Evolutionary conservation across 2,888 invertebrate genomes (phyloP).

Genomic region (Lordiphosa fenestrarum): DNA sequence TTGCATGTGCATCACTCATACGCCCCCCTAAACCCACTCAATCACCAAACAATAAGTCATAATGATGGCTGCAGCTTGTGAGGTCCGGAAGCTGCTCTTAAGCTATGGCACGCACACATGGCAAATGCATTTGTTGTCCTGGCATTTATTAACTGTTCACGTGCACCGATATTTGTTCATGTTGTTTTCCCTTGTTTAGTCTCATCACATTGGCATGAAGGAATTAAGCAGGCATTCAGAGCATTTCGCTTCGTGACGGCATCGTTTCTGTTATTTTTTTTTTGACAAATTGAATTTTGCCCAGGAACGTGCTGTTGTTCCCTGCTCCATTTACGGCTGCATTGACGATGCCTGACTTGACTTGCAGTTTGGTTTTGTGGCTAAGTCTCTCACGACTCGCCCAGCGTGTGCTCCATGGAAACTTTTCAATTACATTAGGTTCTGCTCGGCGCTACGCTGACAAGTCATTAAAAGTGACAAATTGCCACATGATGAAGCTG

Average conservation of each 20-base stretch:
- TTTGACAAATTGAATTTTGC: slow-evolving; percentile 74
- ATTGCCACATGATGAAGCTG: slow-evolving; percentile 39
- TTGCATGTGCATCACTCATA: no score
- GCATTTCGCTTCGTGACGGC: slow-evolving; percentile 66
- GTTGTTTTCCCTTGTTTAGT: slow-evolving; percentile 15
- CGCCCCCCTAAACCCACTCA: no score
- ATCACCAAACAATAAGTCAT: no score
- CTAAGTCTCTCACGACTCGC: slow-evolving; percentile 9
- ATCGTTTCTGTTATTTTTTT: slow-evolving; percentile 36
- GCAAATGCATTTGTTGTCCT: slow-evolving; percentile 53
- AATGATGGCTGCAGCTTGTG: no score
- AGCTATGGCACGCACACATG: slow-evolving; percentile 54
- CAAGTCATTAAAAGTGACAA: slow-evolving; percentile 72
- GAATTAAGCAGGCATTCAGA: slow-evolving; percentile 73
- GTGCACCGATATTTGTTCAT: slow-evolving; percentile 45
- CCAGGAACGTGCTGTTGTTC: slow-evolving; percentile 67
- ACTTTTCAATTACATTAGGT: slow-evolving; percentile 71
- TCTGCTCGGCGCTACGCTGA: slow-evolving; percentile 59
- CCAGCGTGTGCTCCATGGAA: slow-evolving; percentile 40
- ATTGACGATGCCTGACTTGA: slow-evolving; percentile 33
- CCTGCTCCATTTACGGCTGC: slow-evolving; percentile 55
- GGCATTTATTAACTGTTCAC: slow-evolving; percentile 71
- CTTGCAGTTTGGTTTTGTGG: slow-evolving; percentile 49
- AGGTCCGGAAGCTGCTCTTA: no score
- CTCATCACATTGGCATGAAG: slow-evolving; percentile 40